These are phyloP conservation scores for Anthopleura sola DNA, from an alignment of 64 coral and sea anemone genomes.

Conservation along the genomic window DNA sequence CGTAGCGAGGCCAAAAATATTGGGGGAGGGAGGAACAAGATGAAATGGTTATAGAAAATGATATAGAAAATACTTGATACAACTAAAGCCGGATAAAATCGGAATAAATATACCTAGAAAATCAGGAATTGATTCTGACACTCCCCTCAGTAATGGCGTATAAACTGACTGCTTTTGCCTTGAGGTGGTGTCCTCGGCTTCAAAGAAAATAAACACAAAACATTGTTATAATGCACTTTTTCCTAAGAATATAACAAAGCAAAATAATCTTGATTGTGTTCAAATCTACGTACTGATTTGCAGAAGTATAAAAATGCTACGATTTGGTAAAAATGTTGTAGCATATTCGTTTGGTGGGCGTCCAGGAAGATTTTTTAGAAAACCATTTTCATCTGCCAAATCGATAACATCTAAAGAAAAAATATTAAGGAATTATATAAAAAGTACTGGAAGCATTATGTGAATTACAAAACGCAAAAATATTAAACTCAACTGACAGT, in stretches of 20 bases:
- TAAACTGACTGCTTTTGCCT: not conserved
- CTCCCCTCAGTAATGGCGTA: not conserved
- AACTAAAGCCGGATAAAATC: too few relatives aligned
- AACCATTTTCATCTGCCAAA: conserved; percentile 54
- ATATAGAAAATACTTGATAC: too few relatives aligned
- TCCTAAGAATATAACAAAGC: not conserved
- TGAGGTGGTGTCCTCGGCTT: not conserved
- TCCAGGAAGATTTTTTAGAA: conserved; percentile 35
- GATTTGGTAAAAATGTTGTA: conserved; percentile 30
- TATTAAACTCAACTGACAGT: too few relatives aligned
- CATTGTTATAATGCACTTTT: not conserved
- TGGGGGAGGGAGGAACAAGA: too few relatives aligned
- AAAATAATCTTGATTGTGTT: not conserved
- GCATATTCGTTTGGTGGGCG: conserved; percentile 38
- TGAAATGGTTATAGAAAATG: too few relatives aligned
- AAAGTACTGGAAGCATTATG: not conserved
- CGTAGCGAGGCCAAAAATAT: too few relatives aligned
- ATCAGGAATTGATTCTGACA: conserved; percentile 2
- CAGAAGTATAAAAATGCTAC: conserved; percentile 38
- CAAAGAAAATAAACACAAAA: not conserved
- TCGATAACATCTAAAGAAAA: conserved; percentile 42
- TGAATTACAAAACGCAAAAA: too few relatives aligned
- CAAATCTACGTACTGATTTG: conserved; percentile 16
- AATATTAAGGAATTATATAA: too few relatives aligned
- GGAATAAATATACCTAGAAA: not conserved